A percentile compares a stretch with the other conserved stretches of the same genome.
These are phyloP conservation scores for Misgurnus anguillicaudatus DNA, from an alignment of 2,113 vertebrate genomes.

Conservation along the genomic window DNA sequence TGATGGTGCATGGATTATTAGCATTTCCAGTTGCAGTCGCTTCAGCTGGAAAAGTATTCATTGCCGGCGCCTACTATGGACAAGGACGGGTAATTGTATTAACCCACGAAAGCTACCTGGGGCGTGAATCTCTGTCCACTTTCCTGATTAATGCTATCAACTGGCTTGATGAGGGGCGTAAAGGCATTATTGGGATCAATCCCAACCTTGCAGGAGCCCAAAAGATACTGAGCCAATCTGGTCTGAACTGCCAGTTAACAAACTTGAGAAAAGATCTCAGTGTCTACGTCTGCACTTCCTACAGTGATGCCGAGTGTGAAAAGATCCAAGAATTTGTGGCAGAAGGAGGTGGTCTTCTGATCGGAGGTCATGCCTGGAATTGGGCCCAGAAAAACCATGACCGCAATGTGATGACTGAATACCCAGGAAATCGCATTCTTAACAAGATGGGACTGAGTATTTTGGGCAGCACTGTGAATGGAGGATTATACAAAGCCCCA, in stretches of 20 bases:
- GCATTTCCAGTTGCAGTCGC: conserved; percentile 72
- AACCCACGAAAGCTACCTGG: conserved; percentile 68
- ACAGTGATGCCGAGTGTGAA: conserved; percentile 57
- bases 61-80: conserved; percentile 76
- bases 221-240: conserved; percentile 22
- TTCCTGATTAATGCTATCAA: conserved; percentile 71
- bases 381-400: conserved; percentile 72
- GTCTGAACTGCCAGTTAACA: neutral
- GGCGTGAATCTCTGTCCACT: conserved; percentile 47
- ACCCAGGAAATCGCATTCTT: conserved; percentile 83
- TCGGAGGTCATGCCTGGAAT: conserved; percentile 81
- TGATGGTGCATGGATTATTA: conserved; percentile 72
- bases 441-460: conserved; percentile 85
- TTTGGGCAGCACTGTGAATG: conserved; percentile 58
- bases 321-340: conserved; percentile 73
- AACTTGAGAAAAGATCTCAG: conserved; percentile 11
- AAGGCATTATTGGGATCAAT: conserved; percentile 57
- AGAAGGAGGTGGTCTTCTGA: conserved; percentile 81
- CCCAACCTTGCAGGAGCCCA: conserved; percentile 28
- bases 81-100: conserved; percentile 71
- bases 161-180: conserved; percentile 74
- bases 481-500: conserved; percentile 59
- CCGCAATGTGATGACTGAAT: conserved; percentile 68
- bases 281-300: conserved; percentile 52
- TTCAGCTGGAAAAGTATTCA: conserved; percentile 54